phyloP scores from a whole-genome alignment of 2,888 invertebrate species.

The Stenolophus ochropezus region DNA sequence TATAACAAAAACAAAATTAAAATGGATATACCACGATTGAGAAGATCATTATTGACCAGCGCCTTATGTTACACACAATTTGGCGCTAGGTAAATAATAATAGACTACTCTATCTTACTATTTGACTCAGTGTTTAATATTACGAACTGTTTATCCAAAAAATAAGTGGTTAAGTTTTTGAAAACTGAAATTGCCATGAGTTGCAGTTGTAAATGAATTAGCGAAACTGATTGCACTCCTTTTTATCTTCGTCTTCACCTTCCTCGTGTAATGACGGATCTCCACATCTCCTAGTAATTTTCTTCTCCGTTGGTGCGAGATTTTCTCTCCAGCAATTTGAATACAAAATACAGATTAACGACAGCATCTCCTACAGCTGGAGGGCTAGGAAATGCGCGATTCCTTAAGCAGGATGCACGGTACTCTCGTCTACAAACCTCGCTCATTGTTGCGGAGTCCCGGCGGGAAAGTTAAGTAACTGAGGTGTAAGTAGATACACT shows the following conservation, averaged over 20 bases:
- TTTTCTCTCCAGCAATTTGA: constrained; percentile 57
- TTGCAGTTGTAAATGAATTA: too few relatives aligned
- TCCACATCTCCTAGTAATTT: constrained; percentile 51
- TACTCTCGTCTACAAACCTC: background rate
- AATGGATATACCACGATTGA: too few relatives aligned
- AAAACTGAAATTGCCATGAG: too few relatives aligned
- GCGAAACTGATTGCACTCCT: background rate
- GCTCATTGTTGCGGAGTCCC: background rate
- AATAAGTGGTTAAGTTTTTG: background rate
- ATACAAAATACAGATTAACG: constrained; percentile 60
- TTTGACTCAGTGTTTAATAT: too few relatives aligned
- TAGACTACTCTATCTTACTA: too few relatives aligned
- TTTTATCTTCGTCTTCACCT: constrained; percentile 5
- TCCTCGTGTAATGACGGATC: constrained; percentile 34
- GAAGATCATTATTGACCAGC: too few relatives aligned
- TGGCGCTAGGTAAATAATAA: too few relatives aligned
- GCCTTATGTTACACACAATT: too few relatives aligned
- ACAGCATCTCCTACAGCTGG: background rate
- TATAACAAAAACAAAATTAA: too few relatives aligned
- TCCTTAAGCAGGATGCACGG: background rate
- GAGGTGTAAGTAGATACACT: constrained; percentile 6
- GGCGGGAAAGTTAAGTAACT: background rate
- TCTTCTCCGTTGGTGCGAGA: constrained; percentile 57
- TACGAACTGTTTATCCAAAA: too few relatives aligned
- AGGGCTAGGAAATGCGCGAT: background rate